Evolutionary conservation across 2,113 vertebrate genomes (phyloP).

Genomic region (Sigmodon hispidus): DNA sequence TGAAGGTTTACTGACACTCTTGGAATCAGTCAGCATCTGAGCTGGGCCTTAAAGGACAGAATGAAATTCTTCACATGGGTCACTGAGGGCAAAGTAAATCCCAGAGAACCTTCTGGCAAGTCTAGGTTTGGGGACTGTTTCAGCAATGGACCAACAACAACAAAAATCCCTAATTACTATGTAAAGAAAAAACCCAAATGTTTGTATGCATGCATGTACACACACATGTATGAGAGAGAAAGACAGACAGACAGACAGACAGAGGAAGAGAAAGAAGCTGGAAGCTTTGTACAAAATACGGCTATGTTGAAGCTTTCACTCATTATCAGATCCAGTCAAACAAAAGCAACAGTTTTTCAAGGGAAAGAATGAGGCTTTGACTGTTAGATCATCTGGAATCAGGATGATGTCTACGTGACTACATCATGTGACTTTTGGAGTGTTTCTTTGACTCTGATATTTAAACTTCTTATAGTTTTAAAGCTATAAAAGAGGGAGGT

Average conservation of each 20-base stretch:
- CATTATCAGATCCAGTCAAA: background rate
- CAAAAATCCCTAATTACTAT: constrained; percentile 31
- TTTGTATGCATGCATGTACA: background rate
- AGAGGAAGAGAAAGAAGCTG: background rate
- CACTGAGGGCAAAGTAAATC: background rate
- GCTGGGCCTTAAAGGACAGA: background rate
- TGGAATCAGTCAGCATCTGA: background rate
- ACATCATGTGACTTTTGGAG: background rate
- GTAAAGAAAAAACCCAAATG: background rate
- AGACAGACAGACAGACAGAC: background rate
- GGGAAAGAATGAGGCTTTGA: background rate
- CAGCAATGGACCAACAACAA: background rate
- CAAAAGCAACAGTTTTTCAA: background rate
- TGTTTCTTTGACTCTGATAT: background rate
- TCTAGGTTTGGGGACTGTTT: background rate
- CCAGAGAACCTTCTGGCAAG: background rate
- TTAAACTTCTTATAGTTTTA: background rate
- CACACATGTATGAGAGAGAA: background rate
- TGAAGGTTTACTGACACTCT: background rate
- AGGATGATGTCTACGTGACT: background rate
- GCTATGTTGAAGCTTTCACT: background rate
- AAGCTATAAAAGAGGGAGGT: background rate
- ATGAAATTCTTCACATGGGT: background rate
- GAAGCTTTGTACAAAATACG: background rate
- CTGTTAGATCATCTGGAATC: background rate